Evolutionary conservation across 2,888 invertebrate species (phyloP).

Genomic region (Ernsta delagoae): DNA sequence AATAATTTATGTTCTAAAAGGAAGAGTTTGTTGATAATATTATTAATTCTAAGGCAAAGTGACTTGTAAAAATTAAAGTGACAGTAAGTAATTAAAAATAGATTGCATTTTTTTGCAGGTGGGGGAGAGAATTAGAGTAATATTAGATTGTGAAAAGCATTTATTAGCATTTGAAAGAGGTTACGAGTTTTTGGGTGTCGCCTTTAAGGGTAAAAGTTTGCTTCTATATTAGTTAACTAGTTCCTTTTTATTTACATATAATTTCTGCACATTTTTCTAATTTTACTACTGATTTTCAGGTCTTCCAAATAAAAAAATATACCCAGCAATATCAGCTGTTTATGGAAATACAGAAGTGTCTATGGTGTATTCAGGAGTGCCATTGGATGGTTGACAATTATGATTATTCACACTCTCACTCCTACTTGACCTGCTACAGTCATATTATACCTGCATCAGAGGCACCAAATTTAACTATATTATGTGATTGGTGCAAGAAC

Average conservation of each 20-base stretch:
- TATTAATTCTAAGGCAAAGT: too few relatives aligned
- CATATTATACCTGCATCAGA: too few relatives aligned
- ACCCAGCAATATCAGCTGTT: slow-evolving; percentile 98
- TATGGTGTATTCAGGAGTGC: slow-evolving; percentile 98
- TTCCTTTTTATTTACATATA: too few relatives aligned
- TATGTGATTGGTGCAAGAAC: too few relatives aligned
- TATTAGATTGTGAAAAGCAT: slow-evolving; percentile 98
- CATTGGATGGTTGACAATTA: slow-evolving; percentile 94
- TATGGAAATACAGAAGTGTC: slow-evolving; percentile 99
- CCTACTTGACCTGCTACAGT: too few relatives aligned
- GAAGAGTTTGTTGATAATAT: too few relatives aligned
- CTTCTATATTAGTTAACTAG: too few relatives aligned
- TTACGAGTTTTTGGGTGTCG: slow-evolving; percentile 99
- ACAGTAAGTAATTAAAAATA: too few relatives aligned
- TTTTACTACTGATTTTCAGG: slow-evolving; percentile 81
- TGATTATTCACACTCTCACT: neutral
- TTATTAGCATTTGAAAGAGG: slow-evolving; percentile 98
- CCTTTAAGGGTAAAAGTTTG: slow-evolving; percentile 91
- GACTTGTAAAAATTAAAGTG: too few relatives aligned
- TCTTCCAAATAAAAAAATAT: slow-evolving; percentile 96
- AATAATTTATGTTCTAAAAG: too few relatives aligned
- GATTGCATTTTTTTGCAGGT: slow-evolving; percentile 85
- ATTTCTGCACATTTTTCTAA: too few relatives aligned
- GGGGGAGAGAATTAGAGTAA: slow-evolving; percentile 98
- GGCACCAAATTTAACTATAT: too few relatives aligned